A percentile compares a stretch with the other conserved stretches of the same genome.
phyloP scores from a whole-genome alignment of 1,140 invertebrate genomes.

The Mercenaria mercenaria region DNA sequence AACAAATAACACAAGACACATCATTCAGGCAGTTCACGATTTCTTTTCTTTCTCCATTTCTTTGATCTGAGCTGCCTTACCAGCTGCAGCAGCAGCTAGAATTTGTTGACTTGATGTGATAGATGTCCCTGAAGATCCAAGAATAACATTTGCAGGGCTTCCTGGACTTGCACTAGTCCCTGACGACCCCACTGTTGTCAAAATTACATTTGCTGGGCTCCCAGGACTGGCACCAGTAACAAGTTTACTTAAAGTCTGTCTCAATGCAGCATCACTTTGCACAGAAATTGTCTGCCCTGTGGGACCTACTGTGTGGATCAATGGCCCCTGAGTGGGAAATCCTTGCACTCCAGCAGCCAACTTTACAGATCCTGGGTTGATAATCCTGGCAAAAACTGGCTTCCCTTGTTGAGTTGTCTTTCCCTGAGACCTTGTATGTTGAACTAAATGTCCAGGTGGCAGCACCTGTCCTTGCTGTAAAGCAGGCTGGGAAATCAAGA shows the following conservation, averaged over 20 bases:
- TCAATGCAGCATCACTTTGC: slow-evolving; percentile 35
- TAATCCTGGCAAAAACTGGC: slow-evolving; percentile 83
- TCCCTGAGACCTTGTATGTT: slow-evolving; percentile 65
- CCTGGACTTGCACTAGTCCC: neutral
- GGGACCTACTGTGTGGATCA: slow-evolving; percentile 50
- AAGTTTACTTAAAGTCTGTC: slow-evolving; percentile 56
- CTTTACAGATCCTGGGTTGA: slow-evolving; percentile 78
- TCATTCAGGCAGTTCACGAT: neutral
- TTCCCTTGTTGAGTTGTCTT: slow-evolving; percentile 78
- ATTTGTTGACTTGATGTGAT: slow-evolving; percentile 55
- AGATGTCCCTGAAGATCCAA: slow-evolving; percentile 21
- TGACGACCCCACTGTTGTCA: slow-evolving; percentile 11
- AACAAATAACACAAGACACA: too few relatives aligned
- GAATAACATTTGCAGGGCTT: slow-evolving; percentile 6
- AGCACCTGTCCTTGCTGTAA: slow-evolving; percentile 73
- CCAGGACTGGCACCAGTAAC: slow-evolving; percentile 14
- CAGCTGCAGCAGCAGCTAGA: slow-evolving; percentile 58
- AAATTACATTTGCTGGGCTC: slow-evolving; percentile 7
- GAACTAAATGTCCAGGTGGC: slow-evolving; percentile 72
- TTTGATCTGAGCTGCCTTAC: slow-evolving; percentile 44
- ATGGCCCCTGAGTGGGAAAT: neutral
- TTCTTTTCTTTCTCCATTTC: slow-evolving; percentile 61
- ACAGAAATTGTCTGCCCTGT: slow-evolving; percentile 46
- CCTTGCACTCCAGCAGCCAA: slow-evolving; percentile 64
- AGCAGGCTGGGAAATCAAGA: slow-evolving; percentile 82